Percentiles rank a stretch among this genome's conserved stretches.
phyloP scores from a whole-genome alignment of 2,888 invertebrate genomes.

The Anorthoa munda region DNA sequence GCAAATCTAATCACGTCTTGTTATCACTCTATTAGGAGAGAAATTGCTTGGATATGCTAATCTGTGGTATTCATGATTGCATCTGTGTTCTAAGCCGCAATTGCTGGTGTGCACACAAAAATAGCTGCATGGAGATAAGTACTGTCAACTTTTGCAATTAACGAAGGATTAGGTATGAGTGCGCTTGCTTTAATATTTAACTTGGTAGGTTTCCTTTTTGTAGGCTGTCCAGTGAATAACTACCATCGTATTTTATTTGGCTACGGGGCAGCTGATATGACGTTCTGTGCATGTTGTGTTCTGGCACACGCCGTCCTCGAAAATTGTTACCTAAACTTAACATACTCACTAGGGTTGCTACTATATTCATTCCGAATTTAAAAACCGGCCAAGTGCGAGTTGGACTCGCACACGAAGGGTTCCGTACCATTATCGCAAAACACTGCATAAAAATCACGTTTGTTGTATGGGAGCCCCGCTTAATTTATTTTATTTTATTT shows the following conservation, averaged over 20 bases:
- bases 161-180: conserved; percentile 31
- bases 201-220: conserved; percentile 2
- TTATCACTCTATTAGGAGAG: conserved; percentile 24
- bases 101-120: conserved; percentile 39
- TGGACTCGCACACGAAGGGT: too few relatives aligned
- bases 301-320: too few relatives aligned
- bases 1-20: conserved; percentile 31
- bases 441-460: too few relatives aligned
- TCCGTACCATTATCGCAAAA: too few relatives aligned
- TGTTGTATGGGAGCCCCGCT: too few relatives aligned
- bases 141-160: conserved; percentile 50
- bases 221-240: not conserved
- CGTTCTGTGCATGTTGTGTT: too few relatives aligned
- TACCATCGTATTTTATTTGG: not conserved
- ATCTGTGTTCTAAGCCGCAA: conserved; percentile 27
- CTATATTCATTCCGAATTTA: too few relatives aligned
- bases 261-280: too few relatives aligned
- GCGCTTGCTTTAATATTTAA: conserved; percentile 5
- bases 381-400: too few relatives aligned
- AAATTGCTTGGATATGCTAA: conserved; percentile 48
- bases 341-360: too few relatives aligned
- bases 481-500: too few relatives aligned
- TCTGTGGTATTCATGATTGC: conserved; percentile 44
- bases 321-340: too few relatives aligned
- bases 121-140: conserved; percentile 22